These are phyloP conservation scores for Lycaena phlaeas DNA, from an alignment of 2,888 invertebrate genomes.

Conservation along the genomic window DNA sequence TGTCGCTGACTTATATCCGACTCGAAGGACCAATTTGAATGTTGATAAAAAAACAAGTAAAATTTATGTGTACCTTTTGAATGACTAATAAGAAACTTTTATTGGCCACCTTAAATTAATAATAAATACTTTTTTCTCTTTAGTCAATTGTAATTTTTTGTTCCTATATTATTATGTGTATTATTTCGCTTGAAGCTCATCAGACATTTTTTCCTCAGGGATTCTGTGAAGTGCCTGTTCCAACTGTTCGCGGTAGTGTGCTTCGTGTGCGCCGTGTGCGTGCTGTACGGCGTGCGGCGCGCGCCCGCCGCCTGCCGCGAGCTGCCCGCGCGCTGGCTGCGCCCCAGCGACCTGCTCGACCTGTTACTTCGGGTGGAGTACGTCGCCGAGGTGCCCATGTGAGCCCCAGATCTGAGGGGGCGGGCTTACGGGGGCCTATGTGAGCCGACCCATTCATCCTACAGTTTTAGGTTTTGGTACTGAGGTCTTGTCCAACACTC, in stretches of 20 bases:
- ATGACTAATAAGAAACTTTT: no score
- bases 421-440: neutral
- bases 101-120: no score
- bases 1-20: no score
- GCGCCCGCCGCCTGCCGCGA: conserved; percentile 21
- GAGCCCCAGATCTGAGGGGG: conserved; percentile 8
- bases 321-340: conserved; percentile 53
- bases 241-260: conserved; percentile 56
- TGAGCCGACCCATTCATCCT: no score
- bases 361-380: conserved; percentile 52
- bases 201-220: conserved; percentile 63
- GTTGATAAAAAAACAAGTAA: no score
- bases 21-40: no score
- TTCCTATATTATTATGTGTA: neutral
- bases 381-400: conserved; percentile 62
- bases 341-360: conserved; percentile 50
- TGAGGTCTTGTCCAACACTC: no score
- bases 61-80: no score
- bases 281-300: conserved; percentile 37
- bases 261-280: conserved; percentile 42
- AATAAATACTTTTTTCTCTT: no score
- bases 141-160: no score
- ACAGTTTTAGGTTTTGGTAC: no score
- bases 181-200: no score
- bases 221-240: conserved; percentile 49